phyloP scores from a whole-genome alignment of 2,113 vertebrate species.

The Pontoporia blainvillei region DNA sequence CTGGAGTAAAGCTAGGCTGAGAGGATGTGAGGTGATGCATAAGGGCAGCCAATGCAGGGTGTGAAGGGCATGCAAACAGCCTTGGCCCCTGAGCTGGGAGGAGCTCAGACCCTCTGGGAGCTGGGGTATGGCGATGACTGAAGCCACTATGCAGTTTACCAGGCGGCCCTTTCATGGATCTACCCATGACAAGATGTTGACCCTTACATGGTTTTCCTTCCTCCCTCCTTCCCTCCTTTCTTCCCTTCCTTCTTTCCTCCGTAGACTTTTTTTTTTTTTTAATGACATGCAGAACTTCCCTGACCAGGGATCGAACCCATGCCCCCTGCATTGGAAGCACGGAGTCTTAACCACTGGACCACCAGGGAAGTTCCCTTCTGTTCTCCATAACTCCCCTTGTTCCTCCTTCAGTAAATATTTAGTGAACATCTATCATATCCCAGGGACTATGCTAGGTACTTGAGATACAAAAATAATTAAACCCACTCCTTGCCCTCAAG shows the following conservation, averaged over 20 bases:
- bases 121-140: not conserved
- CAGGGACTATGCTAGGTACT: not conserved
- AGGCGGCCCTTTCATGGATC: not conserved
- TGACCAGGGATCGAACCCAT: no score
- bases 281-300: no score
- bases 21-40: no score
- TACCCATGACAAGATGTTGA: not conserved
- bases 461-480: constrained; percentile 15
- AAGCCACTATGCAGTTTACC: not conserved
- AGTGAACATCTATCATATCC: not conserved
- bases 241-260: not conserved
- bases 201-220: not conserved
- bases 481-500: not conserved
- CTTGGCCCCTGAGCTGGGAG: not conserved
- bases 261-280: not conserved
- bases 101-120: not conserved
- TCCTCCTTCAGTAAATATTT: not conserved
- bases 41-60: not conserved
- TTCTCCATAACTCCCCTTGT: not conserved
- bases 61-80: no score
- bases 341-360: no score
- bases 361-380: not conserved
- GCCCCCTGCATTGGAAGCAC: no score
- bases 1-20: not conserved
- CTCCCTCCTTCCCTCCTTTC: not conserved